Conservation (phyloP, 2,113 vertebrate genomes). For the Scytalopus superciliaris region DNA sequence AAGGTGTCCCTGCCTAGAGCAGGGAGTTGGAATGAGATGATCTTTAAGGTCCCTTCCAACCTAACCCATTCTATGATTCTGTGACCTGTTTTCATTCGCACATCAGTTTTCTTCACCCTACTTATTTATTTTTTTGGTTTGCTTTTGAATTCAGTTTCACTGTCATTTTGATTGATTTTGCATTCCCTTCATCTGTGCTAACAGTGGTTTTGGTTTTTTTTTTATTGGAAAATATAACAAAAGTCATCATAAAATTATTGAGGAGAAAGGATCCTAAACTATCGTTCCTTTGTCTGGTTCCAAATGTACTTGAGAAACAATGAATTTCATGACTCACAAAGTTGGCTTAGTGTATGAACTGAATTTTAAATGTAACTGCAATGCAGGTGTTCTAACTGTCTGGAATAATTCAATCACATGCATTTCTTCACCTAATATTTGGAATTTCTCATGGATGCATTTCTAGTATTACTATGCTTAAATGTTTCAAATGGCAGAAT, state of each 20-base stretch:
- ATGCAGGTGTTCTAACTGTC: slow-evolving; percentile 65
- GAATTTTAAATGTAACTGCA: slow-evolving; percentile 73
- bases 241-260: not conserved
- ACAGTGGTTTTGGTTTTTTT: not conserved
- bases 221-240: not conserved
- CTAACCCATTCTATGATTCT: not conserved
- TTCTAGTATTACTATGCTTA: not conserved
- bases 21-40: not conserved
- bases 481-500: not conserved
- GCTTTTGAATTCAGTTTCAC: not conserved
- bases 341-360: slow-evolving; percentile 52
- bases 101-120: not conserved
- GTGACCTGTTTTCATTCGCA: not conserved
- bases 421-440: not conserved
- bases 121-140: not conserved
- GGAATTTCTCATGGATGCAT: not conserved
- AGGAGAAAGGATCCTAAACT: not conserved
- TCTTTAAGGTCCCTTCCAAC: not conserved
- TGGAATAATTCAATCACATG: slow-evolving; percentile 47
- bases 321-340: slow-evolving; percentile 66
- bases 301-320: slow-evolving; percentile 64
- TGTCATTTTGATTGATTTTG: not conserved
- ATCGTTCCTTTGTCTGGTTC: not conserved
- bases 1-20: not conserved
- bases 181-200: not conserved